Evolutionary conservation across 2,797 vertebrate species (phyloP), one percentile per base, ranked within the genome.

Genomic region (Typhlichthys subterraneus): DNA sequence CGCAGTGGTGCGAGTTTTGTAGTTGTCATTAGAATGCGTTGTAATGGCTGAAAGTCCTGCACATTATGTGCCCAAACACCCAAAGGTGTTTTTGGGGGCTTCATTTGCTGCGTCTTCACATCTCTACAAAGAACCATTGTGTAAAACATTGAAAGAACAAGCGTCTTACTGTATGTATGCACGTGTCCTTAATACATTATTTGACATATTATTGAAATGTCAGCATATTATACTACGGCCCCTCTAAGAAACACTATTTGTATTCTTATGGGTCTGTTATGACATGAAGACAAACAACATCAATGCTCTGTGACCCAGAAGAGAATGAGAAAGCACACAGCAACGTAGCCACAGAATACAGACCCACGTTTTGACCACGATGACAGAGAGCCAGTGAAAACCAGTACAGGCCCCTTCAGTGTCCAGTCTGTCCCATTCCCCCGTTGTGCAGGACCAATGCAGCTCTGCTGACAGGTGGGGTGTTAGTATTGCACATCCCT

Each of bases 401-500:
- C 23, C 23, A 4, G 65, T 14, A 57, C 70, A 55, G 17, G 73
- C 19, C 69, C 81, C 67, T 63, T 46, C 71, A 85, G 61, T 75
- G 61, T 78, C 45, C 75, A 59, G 13, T 68, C 55, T 62, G 70
- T 53, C 13, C 33, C 62, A 53, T 67, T 68, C 66, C 71, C 77
- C 84, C 55, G 57, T 81, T 81, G 87, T 82, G 84, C 79, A 5
- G 53, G 71, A 79, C 80, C 82, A 29, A 78, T 76, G 73, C 74
- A 59, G 78, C 66, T 75, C 65, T 63, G 45, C 57, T 94, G 93
- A 94, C 92, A 91, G 83, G 64, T 83, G 65, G 76, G 78, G 77
- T 81, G 77, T 84, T 86, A 89, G 78, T 85, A 78, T 91, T 87
- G 91, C 91, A 91, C 88, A 82, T 92, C 87, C 85, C 92, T 85